Conservation (phyloP, 1,140 invertebrate genomes). For the Meloidogyne chitwoodi region DNA sequence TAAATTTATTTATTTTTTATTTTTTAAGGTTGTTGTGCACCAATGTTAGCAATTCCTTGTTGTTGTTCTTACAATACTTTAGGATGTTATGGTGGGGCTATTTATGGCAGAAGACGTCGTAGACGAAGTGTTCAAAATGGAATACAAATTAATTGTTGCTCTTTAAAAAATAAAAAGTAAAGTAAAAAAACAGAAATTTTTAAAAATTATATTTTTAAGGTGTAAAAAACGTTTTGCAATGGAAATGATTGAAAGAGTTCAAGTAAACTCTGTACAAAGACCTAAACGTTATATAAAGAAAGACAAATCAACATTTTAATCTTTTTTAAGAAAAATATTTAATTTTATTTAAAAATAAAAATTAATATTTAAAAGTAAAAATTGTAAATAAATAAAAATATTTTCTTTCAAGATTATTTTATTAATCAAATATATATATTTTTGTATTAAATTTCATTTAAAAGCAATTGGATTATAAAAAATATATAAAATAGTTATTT, state of each 20-base stretch:
- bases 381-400: too few relatives aligned
- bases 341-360: background rate
- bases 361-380: background rate
- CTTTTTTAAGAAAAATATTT: background rate
- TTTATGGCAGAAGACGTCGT: background rate
- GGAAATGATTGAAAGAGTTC: background rate
- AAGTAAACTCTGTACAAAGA: background rate
- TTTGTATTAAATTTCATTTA: background rate
- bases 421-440: background rate
- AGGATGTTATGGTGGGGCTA: constrained; percentile 11
- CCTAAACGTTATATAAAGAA: background rate
- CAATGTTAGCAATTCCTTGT: constrained; percentile 12
- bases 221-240: background rate
- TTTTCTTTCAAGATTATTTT: too few relatives aligned
- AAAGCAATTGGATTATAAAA: background rate
- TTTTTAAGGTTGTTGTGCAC: constrained; percentile 1
- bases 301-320: background rate
- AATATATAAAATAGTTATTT: too few relatives aligned
- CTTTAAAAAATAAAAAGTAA: constrained; percentile 1
- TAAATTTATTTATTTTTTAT: background rate
- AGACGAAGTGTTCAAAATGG: background rate
- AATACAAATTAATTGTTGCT: background rate
- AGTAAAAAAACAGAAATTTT: background rate
- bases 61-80: constrained; percentile 5
- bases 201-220: background rate